phyloP scores from a whole-genome alignment of 2,888 invertebrate species.

The Phortica magna region DNA sequence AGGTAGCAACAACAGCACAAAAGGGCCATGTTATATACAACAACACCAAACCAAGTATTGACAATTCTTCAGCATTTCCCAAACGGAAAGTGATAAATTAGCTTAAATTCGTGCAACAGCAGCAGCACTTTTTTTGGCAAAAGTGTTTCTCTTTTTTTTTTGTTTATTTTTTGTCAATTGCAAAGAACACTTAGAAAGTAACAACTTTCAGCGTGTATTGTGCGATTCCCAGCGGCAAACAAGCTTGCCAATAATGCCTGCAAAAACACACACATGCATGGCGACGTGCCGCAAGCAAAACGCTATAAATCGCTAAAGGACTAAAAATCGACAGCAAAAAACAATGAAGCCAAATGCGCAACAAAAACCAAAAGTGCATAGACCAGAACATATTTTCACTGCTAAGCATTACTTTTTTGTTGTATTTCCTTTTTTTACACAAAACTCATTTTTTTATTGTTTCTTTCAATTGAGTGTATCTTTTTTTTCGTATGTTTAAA shows the following conservation, averaged over 20 bases:
- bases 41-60: slow-evolving; percentile 43
- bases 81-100: slow-evolving; percentile 64
- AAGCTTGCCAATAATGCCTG: slow-evolving; percentile 60
- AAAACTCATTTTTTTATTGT: slow-evolving; percentile 43
- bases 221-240: slow-evolving; percentile 54
- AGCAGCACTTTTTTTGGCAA: background rate
- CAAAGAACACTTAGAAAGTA: slow-evolving; percentile 28
- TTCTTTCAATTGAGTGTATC: slow-evolving; percentile 58
- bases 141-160: slow-evolving; percentile 3
- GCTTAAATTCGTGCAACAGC: background rate
- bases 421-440: too few relatives aligned
- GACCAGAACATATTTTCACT: slow-evolving; percentile 14
- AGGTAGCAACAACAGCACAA: background rate
- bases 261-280: slow-evolving; percentile 36
- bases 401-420: too few relatives aligned
- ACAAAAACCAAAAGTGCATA: slow-evolving; percentile 17
- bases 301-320: slow-evolving; percentile 27
- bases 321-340: slow-evolving; percentile 4
- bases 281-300: background rate
- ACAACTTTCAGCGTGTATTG: slow-evolving; percentile 46
- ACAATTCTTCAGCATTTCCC: slow-evolving; percentile 26
- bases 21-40: slow-evolving; percentile 18
- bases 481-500: slow-evolving; percentile 33
- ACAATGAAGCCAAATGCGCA: slow-evolving; percentile 25
- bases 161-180: background rate